These are phyloP conservation scores for Conchocele bisecta DNA, from an alignment of 2,888 invertebrate genomes.

Conservation along the genomic window DNA sequence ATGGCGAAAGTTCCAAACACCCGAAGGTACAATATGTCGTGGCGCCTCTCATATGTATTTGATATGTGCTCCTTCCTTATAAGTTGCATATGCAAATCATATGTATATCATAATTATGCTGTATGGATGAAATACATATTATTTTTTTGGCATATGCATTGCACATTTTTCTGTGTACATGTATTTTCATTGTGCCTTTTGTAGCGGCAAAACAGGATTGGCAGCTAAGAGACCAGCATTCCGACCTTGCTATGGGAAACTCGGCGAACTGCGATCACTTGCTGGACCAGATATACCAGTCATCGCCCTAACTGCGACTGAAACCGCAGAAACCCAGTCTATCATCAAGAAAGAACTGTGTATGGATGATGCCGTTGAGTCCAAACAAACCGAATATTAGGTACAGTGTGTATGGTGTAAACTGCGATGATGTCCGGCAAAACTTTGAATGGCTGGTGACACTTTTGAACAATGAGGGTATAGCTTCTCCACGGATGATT, in stretches of 20 bases:
- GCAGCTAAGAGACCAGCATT: conserved; percentile 1
- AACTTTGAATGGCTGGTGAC: conserved; percentile 28
- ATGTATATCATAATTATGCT: too few relatives aligned
- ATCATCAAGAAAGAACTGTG: conserved; percentile 16
- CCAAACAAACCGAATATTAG: conserved; percentile 31
- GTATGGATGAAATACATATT: too few relatives aligned
- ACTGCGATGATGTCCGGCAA: background rate
- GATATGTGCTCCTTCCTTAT: too few relatives aligned
- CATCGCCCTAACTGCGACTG: conserved; percentile 23
- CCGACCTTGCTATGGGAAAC: conserved; percentile 8
- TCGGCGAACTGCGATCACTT: conserved; percentile 14
- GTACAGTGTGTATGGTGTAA: conserved; percentile 5
- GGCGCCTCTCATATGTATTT: too few relatives aligned
- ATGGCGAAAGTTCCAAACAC: too few relatives aligned
- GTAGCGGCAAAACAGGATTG: background rate
- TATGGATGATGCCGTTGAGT: conserved; percentile 5
- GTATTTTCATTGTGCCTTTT: too few relatives aligned
- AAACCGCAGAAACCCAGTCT: background rate
- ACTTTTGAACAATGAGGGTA: conserved; percentile 10
- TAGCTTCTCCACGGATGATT: conserved; percentile 11
- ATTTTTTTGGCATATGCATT: too few relatives aligned
- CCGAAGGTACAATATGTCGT: too few relatives aligned
- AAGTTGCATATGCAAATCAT: too few relatives aligned
- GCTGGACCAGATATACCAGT: conserved; percentile 11
- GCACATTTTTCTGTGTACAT: too few relatives aligned